A percentile compares a stretch with the other conserved stretches of the same genome.
Conservation (phyloP, 1,140 invertebrate genomes). For the Orius laevigatus region DNA sequence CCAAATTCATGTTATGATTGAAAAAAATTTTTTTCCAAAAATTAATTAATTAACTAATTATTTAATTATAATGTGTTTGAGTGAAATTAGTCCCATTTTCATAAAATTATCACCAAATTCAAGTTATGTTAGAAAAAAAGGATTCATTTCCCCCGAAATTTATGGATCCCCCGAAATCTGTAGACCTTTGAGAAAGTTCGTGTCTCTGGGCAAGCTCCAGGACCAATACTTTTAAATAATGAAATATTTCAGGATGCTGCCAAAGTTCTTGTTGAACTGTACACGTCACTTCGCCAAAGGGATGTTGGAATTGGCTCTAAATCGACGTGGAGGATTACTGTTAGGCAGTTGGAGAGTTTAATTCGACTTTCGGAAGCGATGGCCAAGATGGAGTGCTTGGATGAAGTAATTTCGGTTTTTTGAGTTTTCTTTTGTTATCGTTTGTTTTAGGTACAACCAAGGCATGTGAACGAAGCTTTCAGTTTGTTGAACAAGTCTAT, state of each 20-base stretch:
- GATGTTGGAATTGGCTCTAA: constrained; percentile 51
- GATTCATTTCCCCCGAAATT: too few species aligned
- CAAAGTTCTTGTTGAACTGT: constrained; percentile 75
- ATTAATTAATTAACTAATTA: too few species aligned
- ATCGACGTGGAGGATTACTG: constrained; percentile 88
- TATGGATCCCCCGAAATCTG: too few species aligned
- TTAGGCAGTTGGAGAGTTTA: constrained; percentile 97
- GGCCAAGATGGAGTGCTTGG: constrained; percentile 87
- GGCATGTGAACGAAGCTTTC: constrained; percentile 88
- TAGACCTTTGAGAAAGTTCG: too few species aligned
- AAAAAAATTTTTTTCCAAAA: too few species aligned
- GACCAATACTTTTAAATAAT: constrained; percentile 1
- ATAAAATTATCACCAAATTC: too few species aligned
- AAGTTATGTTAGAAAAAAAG: too few species aligned
- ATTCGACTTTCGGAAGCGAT: constrained; percentile 90
- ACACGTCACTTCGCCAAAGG: constrained; percentile 67
- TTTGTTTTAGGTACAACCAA: constrained; percentile 36
- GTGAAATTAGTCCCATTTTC: too few species aligned
- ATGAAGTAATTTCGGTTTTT: constrained; percentile 52
- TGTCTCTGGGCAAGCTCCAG: too few species aligned
- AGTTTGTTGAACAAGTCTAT: constrained; percentile 93
- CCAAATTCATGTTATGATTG: too few species aligned
- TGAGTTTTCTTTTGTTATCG: neutral
- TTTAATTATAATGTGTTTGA: too few species aligned
- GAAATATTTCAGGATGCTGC: constrained; percentile 47